Conservation (phyloP, 2,113 vertebrate genomes). For the Heterotis niloticus region DNA sequence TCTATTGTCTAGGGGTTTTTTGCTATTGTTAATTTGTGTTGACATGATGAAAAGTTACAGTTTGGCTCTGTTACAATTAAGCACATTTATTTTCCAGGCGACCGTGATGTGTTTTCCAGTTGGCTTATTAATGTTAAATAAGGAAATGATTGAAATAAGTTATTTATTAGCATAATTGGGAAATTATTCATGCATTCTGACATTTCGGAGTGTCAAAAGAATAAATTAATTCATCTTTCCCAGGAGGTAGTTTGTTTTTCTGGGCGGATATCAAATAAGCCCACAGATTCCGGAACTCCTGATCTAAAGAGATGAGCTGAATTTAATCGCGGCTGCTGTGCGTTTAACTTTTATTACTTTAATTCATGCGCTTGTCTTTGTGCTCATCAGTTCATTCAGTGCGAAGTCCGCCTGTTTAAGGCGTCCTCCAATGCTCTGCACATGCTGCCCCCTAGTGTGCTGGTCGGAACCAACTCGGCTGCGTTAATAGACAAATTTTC, state of each 20-base stretch:
- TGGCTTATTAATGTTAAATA: neutral
- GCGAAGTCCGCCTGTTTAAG: neutral
- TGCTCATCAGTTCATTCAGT: neutral
- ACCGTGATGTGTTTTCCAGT: constrained; percentile 2
- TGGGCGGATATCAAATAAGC: constrained; percentile 3
- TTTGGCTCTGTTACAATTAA: constrained; percentile 11
- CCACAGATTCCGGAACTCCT: constrained; percentile 3
- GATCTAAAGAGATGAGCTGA: neutral
- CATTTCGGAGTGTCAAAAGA: constrained; percentile 15
- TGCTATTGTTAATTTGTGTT: neutral
- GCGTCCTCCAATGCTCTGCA: neutral
- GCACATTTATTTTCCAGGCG: constrained; percentile 1
- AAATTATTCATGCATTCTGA: constrained; percentile 17
- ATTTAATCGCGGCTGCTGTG: neutral
- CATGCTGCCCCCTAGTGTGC: constrained; percentile 21
- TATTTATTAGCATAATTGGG: constrained; percentile 3
- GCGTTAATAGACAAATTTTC: no score
- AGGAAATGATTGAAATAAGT: neutral
- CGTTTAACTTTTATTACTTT: constrained; percentile 3
- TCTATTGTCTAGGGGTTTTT: neutral
- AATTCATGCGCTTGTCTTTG: neutral
- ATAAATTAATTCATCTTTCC: constrained; percentile 7
- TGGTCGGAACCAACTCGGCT: neutral
- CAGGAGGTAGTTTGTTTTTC: constrained; percentile 1
- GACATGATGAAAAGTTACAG: neutral